A percentile compares a stretch with the other conserved stretches of the same genome.
These are phyloP conservation scores for Empis stercorea DNA, from an alignment of 2,888 invertebrate species.

Conservation along the genomic window DNA sequence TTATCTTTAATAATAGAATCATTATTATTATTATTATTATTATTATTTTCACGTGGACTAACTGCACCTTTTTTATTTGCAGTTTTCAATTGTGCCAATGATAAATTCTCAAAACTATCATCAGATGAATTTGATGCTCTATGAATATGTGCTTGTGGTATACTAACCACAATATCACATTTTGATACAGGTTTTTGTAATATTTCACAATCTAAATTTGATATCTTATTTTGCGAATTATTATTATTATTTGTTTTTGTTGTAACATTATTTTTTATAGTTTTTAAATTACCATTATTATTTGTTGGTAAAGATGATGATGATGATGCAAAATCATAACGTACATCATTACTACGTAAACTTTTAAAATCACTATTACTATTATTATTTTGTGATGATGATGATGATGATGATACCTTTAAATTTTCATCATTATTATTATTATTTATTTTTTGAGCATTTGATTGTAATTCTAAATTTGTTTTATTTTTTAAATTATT, in stretches of 20 bases:
- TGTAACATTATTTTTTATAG: conserved; percentile 11
- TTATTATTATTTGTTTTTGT: conserved; percentile 3
- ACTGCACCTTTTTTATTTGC: conserved; percentile 26
- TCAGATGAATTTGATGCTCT: conserved; percentile 22
- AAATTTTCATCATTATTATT: too few species aligned
- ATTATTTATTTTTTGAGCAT: too few species aligned
- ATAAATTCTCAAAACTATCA: conserved; percentile 25
- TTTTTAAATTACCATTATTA: conserved; percentile 6
- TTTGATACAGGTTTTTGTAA: conserved; percentile 14
- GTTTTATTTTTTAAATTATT: too few species aligned
- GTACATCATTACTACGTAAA: conserved; percentile 33
- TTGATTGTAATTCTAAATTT: too few species aligned
- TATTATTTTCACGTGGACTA: not conserved
- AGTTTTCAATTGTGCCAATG: conserved; percentile 27
- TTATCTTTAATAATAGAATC: too few species aligned
- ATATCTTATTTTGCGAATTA: not conserved
- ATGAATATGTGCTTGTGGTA: conserved; percentile 29
- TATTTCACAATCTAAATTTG: too few species aligned
- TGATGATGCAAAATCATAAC: conserved; percentile 21
- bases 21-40: too few species aligned
- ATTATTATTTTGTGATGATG: not conserved
- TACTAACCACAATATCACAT: conserved; percentile 31
- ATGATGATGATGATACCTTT: too few species aligned
- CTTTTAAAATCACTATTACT: conserved; percentile 32
- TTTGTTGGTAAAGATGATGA: too few species aligned